Conservation (phyloP, 1,140 invertebrate species). For the Asbolus verrucosus region DNA sequence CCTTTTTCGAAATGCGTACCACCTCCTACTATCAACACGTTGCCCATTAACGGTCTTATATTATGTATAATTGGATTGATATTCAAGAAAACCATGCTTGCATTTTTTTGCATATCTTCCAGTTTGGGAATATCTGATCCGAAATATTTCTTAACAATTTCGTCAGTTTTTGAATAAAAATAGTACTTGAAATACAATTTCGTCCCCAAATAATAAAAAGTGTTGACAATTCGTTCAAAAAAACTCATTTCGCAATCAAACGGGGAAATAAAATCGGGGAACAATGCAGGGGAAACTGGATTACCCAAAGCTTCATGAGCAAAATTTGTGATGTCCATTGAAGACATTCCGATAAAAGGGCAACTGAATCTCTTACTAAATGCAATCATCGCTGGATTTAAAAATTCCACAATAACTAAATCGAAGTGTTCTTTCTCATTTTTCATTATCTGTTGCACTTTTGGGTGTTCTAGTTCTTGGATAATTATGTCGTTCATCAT, state of each 20-base stretch:
- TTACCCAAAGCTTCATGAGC: conserved; percentile 59
- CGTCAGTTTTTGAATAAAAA: conserved; percentile 51
- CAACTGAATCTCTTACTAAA: conserved; percentile 60
- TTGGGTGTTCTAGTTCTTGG: conserved; percentile 50
- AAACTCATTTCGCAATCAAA: conserved; percentile 52
- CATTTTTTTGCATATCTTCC: conserved; percentile 52
- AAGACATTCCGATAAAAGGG: conserved; percentile 59
- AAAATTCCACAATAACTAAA: conserved; percentile 60
- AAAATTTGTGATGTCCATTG: conserved; percentile 51
- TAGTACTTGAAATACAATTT: conserved; percentile 44
- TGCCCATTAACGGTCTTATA: conserved; percentile 40
- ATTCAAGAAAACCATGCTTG: conserved; percentile 60
- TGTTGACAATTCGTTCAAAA: conserved; percentile 59
- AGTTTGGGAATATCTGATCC: conserved; percentile 56
- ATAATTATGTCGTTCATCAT: conserved; percentile 35
- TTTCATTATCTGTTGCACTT: conserved; percentile 59
- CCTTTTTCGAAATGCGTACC: background rate
- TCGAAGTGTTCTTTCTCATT: conserved; percentile 61
- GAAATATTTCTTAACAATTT: conserved; percentile 56
- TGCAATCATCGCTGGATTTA: conserved; percentile 55
- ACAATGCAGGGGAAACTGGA: conserved; percentile 59
- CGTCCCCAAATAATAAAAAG: conserved; percentile 53
- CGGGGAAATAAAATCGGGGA: conserved; percentile 55
- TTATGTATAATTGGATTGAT: conserved; percentile 56
- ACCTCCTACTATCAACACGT: conserved; percentile 6